Evolutionary conservation across 2,797 vertebrate genomes (phyloP).

Genomic region (Leptatherina wallacei): DNA sequence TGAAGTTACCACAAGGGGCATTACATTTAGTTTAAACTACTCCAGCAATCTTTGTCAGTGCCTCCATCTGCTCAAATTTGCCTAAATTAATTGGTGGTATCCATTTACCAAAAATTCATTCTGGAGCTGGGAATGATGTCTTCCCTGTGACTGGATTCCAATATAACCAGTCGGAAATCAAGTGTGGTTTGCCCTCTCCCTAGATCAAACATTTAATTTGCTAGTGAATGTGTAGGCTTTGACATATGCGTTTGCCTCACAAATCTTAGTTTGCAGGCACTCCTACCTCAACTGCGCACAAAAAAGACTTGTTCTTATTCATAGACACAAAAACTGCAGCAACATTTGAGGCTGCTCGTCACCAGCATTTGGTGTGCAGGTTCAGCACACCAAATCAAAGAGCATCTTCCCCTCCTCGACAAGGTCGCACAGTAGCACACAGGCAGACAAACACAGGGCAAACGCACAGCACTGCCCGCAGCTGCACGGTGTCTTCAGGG

Average conservation of each 20-base stretch:
- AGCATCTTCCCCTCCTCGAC: conserved; percentile 48
- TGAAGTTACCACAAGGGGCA: too few relatives aligned
- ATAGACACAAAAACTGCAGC: conserved; percentile 27
- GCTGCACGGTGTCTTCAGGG: conserved; percentile 54
- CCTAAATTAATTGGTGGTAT: background rate
- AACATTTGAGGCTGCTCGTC: conserved; percentile 37
- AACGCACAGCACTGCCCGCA: conserved; percentile 36
- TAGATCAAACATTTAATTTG: background rate
- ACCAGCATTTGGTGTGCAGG: conserved; percentile 3
- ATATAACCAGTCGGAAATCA: background rate
- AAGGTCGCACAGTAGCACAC: conserved; percentile 48
- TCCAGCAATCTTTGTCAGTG: background rate
- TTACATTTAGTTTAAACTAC: background rate
- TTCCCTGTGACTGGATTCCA: background rate
- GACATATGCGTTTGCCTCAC: background rate
- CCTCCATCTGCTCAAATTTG: background rate
- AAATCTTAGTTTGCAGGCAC: background rate
- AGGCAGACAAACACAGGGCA: conserved; percentile 33
- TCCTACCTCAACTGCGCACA: background rate
- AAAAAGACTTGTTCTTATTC: conserved; percentile 27
- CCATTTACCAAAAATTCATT: background rate
- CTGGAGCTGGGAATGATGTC: background rate
- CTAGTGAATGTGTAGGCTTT: background rate
- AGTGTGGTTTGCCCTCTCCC: background rate
- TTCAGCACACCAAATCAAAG: conserved; percentile 55